Conservation (phyloP, 2,113 vertebrate species). For the Sclerurus mexicanus region DNA sequence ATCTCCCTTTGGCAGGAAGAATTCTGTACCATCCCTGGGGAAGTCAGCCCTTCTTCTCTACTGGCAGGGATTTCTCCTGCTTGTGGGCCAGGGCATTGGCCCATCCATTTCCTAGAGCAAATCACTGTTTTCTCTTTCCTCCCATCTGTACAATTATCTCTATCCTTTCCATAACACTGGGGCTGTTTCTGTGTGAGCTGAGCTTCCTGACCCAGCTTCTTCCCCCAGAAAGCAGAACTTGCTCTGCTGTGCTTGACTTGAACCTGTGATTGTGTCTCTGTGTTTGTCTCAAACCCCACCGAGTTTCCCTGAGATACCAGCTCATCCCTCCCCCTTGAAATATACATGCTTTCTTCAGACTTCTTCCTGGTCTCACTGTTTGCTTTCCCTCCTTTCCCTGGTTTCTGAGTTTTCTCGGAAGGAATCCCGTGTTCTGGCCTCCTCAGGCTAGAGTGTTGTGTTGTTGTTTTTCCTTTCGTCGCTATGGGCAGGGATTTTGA, state of each 20-base stretch:
- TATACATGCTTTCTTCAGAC: not conserved
- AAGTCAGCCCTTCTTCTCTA: not conserved
- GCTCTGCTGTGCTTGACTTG: not conserved
- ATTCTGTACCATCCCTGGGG: not conserved
- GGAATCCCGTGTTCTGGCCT: constrained; percentile 56
- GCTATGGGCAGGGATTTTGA: constrained; percentile 73
- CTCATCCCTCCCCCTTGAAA: constrained; percentile 36
- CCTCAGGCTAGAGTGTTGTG: constrained; percentile 68
- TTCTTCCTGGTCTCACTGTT: not conserved
- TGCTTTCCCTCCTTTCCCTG: constrained; percentile 46
- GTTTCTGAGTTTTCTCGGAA: constrained; percentile 58
- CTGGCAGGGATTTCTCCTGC: not conserved
- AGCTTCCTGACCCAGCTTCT: not conserved
- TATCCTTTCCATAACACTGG: not conserved
- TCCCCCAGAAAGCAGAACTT: not conserved
- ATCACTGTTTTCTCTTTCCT: not conserved
- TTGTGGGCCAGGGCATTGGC: not conserved
- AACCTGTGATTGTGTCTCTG: not conserved
- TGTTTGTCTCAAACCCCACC: constrained; percentile 36
- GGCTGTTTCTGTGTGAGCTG: not conserved
- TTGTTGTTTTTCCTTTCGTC: constrained; percentile 75
- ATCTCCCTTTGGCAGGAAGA: not conserved
- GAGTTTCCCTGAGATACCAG: constrained; percentile 45
- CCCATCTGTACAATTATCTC: not conserved
- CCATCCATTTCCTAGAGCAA: not conserved